Evolutionary conservation across 2,113 vertebrate genomes (phyloP).

Genomic region (Myodes glareolus): DNA sequence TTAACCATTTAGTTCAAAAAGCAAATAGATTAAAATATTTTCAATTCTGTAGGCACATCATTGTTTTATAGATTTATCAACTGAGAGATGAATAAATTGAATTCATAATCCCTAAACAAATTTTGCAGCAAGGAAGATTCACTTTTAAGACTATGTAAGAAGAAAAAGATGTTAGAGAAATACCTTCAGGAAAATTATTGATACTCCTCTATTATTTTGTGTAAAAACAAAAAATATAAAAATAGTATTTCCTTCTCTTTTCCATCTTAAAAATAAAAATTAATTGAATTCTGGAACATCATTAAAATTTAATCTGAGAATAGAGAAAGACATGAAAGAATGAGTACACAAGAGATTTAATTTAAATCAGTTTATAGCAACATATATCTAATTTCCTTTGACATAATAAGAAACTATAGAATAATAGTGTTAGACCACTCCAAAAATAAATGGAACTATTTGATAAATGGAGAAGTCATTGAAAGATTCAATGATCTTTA

Average conservation of each 20-base stretch:
- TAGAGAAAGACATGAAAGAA: not conserved
- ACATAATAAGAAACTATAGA: not conserved
- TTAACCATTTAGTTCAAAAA: constrained; percentile 60
- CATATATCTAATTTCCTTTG: not conserved
- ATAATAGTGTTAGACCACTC: not conserved
- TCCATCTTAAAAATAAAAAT: not conserved
- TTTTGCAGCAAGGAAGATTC: not conserved
- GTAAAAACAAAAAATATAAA: not conserved
- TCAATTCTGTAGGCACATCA: not conserved
- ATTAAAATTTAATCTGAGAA: not conserved
- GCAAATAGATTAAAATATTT: constrained; percentile 2
- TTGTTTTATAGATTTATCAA: constrained; percentile 42
- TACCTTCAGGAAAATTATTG: not conserved
- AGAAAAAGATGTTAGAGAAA: not conserved
- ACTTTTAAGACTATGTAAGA: not conserved
- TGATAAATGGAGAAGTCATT: not conserved
- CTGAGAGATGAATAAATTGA: not conserved
- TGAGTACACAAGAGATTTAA: not conserved
- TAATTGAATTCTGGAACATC: not conserved
- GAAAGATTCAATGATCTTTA: not conserved
- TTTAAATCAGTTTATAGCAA: not conserved
- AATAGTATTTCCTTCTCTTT: not conserved
- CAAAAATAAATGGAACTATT: not conserved
- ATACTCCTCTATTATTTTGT: not conserved
- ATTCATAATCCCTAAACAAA: not conserved